Percentiles rank a stretch among this genome's conserved stretches.
These are phyloP conservation scores for Steinernema carpocapsae DNA, from an alignment of 2,888 invertebrate species.

Conservation along the genomic window DNA sequence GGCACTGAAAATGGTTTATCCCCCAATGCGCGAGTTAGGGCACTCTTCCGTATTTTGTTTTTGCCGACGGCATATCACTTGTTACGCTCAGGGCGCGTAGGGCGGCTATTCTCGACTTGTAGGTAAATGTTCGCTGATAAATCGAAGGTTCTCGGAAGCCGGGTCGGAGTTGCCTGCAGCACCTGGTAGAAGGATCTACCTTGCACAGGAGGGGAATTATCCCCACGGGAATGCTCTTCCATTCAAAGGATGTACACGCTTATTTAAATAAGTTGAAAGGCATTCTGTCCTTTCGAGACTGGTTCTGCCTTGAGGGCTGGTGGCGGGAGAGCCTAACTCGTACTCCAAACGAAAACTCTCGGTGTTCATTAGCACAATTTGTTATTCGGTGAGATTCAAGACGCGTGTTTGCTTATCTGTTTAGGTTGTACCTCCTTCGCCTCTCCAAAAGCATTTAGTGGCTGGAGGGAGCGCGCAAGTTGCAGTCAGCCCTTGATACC, in stretches of 20 bases:
- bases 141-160: background rate
- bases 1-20: constrained; percentile 33
- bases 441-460: constrained; percentile 30
- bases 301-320: constrained; percentile 3
- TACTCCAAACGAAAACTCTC: constrained; percentile 2
- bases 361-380: constrained; percentile 27
- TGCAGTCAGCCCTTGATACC: constrained; percentile 32
- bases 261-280: no score
- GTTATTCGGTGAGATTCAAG: constrained; percentile 31
- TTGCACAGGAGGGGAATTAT: no score
- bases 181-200: no score
- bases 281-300: background rate
- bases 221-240: no score
- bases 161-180: no score
- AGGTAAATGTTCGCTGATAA: constrained; percentile 11
- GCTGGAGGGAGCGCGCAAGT: constrained; percentile 27
- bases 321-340: no score
- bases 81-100: constrained; percentile 8
- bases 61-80: constrained; percentile 33
- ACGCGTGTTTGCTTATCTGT: constrained; percentile 33
- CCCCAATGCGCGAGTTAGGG: constrained; percentile 35
- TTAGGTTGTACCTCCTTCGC: constrained; percentile 28
- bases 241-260: no score
- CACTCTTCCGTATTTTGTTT: constrained; percentile 35
- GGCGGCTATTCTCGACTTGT: background rate